Evolutionary conservation across 1,140 invertebrate species (phyloP).

Genomic region (Apis dorsata): DNA sequence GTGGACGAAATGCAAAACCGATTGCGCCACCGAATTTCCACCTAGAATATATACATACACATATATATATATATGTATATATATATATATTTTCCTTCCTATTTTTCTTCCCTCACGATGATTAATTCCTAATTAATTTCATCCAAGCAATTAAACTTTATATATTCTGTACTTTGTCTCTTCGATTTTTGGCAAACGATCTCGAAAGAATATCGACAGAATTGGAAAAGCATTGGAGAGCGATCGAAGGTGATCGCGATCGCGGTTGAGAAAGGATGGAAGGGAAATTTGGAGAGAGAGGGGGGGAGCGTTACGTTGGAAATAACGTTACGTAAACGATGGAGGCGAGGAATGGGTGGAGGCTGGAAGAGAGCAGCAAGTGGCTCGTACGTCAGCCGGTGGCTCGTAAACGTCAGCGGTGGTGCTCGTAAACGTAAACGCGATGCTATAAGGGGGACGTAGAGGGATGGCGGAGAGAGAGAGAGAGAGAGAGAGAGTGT

Average conservation of each 20-base stretch:
- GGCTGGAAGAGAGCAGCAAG: slow-evolving; percentile 76
- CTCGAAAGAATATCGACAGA: too few relatives aligned
- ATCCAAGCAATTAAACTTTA: too few relatives aligned
- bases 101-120: too few relatives aligned
- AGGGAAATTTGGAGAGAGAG: slow-evolving; percentile 44
- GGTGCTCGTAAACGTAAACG: slow-evolving; percentile 81
- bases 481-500: slow-evolving; percentile 72
- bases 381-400: slow-evolving; percentile 81
- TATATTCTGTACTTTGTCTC: too few relatives aligned
- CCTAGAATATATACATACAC: too few relatives aligned
- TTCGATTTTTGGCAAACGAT: too few relatives aligned
- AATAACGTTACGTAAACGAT: slow-evolving; percentile 53
- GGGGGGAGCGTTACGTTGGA: slow-evolving; percentile 53
- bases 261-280: too few relatives aligned
- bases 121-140: too few relatives aligned
- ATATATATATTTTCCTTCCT: too few relatives aligned
- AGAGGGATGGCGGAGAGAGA: slow-evolving; percentile 74
- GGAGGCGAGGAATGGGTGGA: slow-evolving; percentile 59
- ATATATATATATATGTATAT: too few relatives aligned
- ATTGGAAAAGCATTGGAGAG: too few relatives aligned
- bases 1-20: slow-evolving; percentile 48
- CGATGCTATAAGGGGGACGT: slow-evolving; percentile 80
- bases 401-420: slow-evolving; percentile 81
- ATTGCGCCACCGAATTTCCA: slow-evolving; percentile 36
- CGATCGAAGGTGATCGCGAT: too few relatives aligned